A percentile compares a stretch with the other conserved stretches of the same genome.
phyloP scores from a whole-genome alignment of 2,113 vertebrate genomes.

The Falco punctatus region DNA sequence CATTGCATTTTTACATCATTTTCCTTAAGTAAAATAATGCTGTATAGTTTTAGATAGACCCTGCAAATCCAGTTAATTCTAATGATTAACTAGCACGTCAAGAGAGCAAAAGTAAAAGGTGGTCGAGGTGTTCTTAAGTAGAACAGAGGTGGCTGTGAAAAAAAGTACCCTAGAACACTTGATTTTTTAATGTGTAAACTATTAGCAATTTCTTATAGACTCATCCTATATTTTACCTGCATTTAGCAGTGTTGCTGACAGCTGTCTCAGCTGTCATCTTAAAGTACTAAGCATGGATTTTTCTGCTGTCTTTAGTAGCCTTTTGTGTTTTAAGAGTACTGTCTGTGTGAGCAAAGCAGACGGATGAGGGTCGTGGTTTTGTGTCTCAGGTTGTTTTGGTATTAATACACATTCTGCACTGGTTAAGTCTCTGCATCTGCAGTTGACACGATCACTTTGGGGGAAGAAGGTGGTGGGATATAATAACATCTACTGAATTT shows the following conservation, averaged over 20 bases:
- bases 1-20: not conserved
- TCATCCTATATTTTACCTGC: not conserved
- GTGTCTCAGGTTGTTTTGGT: not conserved
- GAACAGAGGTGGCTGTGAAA: not conserved
- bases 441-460: not conserved
- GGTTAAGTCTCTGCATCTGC: not conserved
- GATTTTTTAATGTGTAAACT: not conserved
- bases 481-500: not conserved
- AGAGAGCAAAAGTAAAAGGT: not conserved
- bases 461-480: not conserved
- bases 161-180: not conserved
- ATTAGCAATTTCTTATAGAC: not conserved
- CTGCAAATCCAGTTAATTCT: not conserved
- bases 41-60: not conserved
- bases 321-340: conserved; percentile 10
- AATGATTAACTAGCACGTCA: not conserved
- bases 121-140: not conserved
- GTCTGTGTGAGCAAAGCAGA: not conserved
- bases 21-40: not conserved
- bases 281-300: not conserved
- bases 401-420: not conserved
- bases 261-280: not conserved
- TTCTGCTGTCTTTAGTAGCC: not conserved
- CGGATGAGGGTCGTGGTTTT: not conserved
- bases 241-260: not conserved